These are phyloP conservation scores for Myiagra hebetior DNA, from an alignment of 2,113 vertebrate species.

Conservation along the genomic window DNA sequence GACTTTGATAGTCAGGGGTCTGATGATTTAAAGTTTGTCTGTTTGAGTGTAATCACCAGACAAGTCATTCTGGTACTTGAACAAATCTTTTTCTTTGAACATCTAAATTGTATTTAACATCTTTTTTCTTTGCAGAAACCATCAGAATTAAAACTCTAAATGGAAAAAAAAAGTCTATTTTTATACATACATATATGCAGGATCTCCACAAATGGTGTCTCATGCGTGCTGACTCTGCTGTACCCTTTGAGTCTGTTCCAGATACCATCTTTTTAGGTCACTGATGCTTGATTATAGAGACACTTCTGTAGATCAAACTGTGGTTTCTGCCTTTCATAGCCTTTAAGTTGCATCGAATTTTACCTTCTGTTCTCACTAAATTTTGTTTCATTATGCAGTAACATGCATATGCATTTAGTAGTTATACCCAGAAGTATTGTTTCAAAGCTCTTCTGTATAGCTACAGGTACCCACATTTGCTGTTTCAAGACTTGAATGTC, in stretches of 20 bases:
- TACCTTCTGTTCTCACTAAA: background rate
- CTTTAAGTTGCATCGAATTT: background rate
- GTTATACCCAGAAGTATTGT: background rate
- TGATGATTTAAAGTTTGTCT: background rate
- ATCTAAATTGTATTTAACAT: background rate
- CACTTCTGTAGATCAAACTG: background rate
- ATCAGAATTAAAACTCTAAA: background rate
- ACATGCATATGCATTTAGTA: background rate
- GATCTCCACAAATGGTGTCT: background rate
- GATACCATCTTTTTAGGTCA: background rate
- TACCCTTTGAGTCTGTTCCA: background rate
- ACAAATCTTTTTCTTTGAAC: background rate
- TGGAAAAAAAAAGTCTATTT: background rate
- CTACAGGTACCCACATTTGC: background rate
- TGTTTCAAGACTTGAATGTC: background rate
- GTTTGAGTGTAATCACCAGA: background rate
- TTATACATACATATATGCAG: rapidly evolving
- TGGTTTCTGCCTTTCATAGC: background rate
- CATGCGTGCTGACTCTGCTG: background rate
- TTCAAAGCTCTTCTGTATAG: background rate
- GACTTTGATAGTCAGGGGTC: background rate
- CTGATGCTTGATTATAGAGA: background rate
- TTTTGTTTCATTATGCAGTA: background rate
- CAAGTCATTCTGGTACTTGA: background rate
- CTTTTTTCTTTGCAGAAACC: background rate